phyloP scores from a whole-genome alignment of 2,888 invertebrate genomes.

The Coleophora deauratella region DNA sequence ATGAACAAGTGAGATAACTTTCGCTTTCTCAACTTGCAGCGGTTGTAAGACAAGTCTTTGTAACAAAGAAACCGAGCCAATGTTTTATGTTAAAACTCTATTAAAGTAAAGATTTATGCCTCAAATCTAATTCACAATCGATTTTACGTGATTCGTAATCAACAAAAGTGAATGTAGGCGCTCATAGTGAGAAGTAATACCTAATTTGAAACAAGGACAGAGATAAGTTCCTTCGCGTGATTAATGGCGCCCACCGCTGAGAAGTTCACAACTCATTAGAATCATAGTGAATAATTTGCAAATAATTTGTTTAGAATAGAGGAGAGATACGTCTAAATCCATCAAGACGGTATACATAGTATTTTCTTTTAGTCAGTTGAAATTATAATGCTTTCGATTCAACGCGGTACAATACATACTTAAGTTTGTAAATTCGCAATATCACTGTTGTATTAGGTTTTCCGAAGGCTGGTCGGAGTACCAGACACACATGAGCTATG shows the following conservation, averaged over 20 bases:
- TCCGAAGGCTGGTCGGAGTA: too few relatives aligned
- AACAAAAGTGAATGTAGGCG: constrained; percentile 68
- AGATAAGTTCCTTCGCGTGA: constrained; percentile 30
- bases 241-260: neutral
- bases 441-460: too few relatives aligned
- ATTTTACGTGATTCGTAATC: constrained; percentile 33
- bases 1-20: constrained; percentile 15
- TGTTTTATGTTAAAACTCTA: neutral
- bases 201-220: constrained; percentile 44
- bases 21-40: constrained; percentile 49
- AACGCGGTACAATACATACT: too few relatives aligned
- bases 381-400: too few relatives aligned
- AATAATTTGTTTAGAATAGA: too few relatives aligned
- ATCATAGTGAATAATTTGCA: constrained; percentile 8
- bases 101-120: constrained; percentile 9
- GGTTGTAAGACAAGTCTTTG: too few relatives aligned
- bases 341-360: too few relatives aligned
- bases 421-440: too few relatives aligned
- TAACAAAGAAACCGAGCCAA: too few relatives aligned
- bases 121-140: too few relatives aligned
- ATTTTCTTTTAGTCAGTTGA: too few relatives aligned
- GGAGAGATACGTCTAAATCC: too few relatives aligned
- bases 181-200: constrained; percentile 35
- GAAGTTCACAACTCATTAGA: constrained; percentile 2
- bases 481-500: constrained; percentile 5